phyloP scores from a whole-genome alignment of 2,797 vertebrate species.

The Rhynchonycteris naso region DNA sequence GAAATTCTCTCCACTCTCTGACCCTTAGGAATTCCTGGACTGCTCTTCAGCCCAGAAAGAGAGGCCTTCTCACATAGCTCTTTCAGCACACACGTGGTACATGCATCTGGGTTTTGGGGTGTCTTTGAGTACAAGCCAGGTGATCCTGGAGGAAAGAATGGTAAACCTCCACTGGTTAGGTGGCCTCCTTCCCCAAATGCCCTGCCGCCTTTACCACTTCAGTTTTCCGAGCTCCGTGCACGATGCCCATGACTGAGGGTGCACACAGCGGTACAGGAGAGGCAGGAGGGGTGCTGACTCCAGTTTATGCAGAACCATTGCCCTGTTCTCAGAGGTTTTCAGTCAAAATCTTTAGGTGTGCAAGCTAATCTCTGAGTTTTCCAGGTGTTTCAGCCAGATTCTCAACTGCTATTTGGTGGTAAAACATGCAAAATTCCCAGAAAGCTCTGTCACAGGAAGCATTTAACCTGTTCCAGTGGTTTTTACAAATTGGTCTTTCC shows the following conservation, averaged over 20 bases:
- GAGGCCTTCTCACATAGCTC: not conserved
- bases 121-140: not conserved
- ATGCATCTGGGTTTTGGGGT: not conserved
- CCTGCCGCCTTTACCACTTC: not conserved
- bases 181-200: not conserved
- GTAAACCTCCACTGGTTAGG: not conserved
- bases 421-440: constrained; percentile 40
- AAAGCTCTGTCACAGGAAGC: constrained; percentile 38
- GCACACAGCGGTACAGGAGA: not conserved
- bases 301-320: not conserved
- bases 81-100: not conserved
- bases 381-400: constrained; percentile 44
- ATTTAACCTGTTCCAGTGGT: constrained; percentile 13
- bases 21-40: not conserved
- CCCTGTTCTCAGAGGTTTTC: not conserved
- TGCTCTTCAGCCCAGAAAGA: not conserved
- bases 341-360: not conserved
- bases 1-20: not conserved
- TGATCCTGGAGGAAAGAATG: not conserved
- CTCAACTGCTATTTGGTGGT: constrained; percentile 15
- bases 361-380: constrained; percentile 38
- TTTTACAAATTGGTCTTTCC: constrained; percentile 50
- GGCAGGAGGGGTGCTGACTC: not conserved
- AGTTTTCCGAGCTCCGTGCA: not conserved
- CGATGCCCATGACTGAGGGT: not conserved